Percentiles rank a stretch among this genome's conserved stretches.
Conservation (phyloP, 1,140 invertebrate genomes). For the Tetramorium alpestre region DNA sequence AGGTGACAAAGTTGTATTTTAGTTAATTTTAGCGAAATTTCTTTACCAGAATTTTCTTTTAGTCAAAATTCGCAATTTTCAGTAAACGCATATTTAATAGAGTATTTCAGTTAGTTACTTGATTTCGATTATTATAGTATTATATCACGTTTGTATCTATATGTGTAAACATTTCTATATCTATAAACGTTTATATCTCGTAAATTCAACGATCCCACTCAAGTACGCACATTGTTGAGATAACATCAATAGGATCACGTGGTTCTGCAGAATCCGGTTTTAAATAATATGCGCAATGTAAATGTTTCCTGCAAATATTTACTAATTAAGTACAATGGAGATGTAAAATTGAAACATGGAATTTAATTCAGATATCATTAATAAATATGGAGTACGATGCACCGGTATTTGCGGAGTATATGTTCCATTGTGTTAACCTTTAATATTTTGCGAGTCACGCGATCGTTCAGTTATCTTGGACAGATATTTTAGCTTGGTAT, state of each 20-base stretch:
- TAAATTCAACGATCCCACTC: neutral
- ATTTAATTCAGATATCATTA: neutral
- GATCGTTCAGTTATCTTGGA: conserved; percentile 12
- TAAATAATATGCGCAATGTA: neutral
- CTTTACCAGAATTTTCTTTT: neutral
- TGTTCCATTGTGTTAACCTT: conserved; percentile 13
- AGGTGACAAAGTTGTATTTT: neutral
- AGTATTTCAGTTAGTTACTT: neutral
- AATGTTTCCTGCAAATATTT: neutral
- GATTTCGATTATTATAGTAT: neutral
- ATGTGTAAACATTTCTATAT: too few relatives aligned
- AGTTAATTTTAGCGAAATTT: too few relatives aligned
- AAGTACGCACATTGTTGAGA: neutral
- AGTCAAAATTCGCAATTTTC: neutral
- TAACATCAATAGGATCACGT: neutral
- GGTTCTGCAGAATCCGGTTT: neutral
- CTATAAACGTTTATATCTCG: neutral
- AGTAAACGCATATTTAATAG: neutral
- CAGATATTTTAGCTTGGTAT: conserved; percentile 5
- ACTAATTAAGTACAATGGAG: neutral
- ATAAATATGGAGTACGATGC: neutral
- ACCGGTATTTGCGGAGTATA: neutral
- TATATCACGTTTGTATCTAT: neutral
- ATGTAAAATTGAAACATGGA: neutral
- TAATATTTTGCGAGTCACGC: neutral